Percentiles rank a stretch among this genome's conserved stretches.
These are phyloP conservation scores for Galemys pyrenaicus DNA, from an alignment of 2,113 vertebrate genomes.

Conservation along the genomic window DNA sequence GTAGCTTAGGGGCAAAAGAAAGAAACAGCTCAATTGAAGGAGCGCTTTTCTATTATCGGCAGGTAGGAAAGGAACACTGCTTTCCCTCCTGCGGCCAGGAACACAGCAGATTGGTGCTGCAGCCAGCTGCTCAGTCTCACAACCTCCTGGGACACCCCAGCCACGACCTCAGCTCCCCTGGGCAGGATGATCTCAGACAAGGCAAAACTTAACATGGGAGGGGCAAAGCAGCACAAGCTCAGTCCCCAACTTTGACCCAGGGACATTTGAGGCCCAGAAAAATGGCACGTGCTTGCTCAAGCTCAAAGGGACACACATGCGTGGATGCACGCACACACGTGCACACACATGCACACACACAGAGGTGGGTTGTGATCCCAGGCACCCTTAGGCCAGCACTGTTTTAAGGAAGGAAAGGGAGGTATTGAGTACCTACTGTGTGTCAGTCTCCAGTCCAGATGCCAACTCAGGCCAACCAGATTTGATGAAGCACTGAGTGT, in stretches of 20 bases:
- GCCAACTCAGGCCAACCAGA: not conserved
- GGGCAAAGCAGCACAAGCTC: too few relatives aligned
- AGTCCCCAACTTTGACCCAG: not conserved
- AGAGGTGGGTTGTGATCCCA: too few relatives aligned
- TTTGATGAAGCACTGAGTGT: not conserved
- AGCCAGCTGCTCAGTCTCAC: not conserved
- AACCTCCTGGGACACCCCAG: not conserved
- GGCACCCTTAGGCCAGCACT: not conserved
- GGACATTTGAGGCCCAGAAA: not conserved
- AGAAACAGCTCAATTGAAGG: constrained; percentile 90
- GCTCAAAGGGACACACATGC: not conserved
- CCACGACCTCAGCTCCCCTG: constrained; percentile 65
- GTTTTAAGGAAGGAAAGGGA: not conserved
- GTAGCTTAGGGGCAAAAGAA: constrained; percentile 86
- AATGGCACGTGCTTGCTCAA: not conserved
- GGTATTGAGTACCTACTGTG: not conserved
- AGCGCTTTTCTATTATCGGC: constrained; percentile 87
- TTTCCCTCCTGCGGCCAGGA: constrained; percentile 83
- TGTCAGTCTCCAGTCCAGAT: not conserved
- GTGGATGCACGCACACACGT: not conserved
- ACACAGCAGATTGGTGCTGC: not conserved
- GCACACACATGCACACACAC: accelerated
- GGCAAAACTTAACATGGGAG: not conserved
- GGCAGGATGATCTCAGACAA: constrained; percentile 44
- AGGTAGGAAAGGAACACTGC: constrained; percentile 85